Evolutionary conservation across 2,888 invertebrate genomes (phyloP), one percentile per base, ranked within the genome.

Genomic region (Plebejus argus): DNA sequence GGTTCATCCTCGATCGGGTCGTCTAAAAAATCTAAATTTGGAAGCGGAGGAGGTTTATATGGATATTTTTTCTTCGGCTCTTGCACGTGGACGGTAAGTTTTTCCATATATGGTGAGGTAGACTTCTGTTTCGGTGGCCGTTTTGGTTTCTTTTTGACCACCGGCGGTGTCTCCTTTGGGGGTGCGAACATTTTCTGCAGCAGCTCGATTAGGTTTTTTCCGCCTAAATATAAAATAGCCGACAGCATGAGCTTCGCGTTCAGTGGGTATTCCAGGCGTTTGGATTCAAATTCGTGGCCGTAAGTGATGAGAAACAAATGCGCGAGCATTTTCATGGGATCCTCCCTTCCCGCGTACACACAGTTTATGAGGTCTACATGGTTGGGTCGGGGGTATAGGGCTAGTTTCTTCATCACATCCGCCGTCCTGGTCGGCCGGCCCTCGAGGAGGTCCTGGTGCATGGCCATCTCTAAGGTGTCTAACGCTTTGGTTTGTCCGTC

Each of bases 361-460:
- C 91, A 91, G 74, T 83, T 85, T 89, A 92, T 88, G 3, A 93
- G 86, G 66, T 91, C 91, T 28, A 80, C 33, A 10, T 72, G 79
- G 58, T 81, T 85, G 0, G 92, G 92, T 2, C 83, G 84, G 3
- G 92, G 91, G 61, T 83, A 83, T 39, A 93, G 74, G 3, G 94
- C 94, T 4, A 94, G 83, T 15, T 81, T 78, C 56, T 82, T 83
- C 81, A 94, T 87, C 33, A 91, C 75, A 66, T 66, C 78, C 2
- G 85, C 81, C 1, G 89, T 87, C 70, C 89, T 84, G 2, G 82
- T 35, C 0, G 94, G 92, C 1, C 86, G 86, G 1, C 89, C 91
- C 86, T 91, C 91, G 0, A 93, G 81, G 76, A 91, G 70, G 78
- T 94, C 94, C 84, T 92, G 88, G 79, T 92, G 89, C 58, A 94